phyloP scores from a whole-genome alignment of 2,888 invertebrate genomes.

The Pimpla rufipes region DNA sequence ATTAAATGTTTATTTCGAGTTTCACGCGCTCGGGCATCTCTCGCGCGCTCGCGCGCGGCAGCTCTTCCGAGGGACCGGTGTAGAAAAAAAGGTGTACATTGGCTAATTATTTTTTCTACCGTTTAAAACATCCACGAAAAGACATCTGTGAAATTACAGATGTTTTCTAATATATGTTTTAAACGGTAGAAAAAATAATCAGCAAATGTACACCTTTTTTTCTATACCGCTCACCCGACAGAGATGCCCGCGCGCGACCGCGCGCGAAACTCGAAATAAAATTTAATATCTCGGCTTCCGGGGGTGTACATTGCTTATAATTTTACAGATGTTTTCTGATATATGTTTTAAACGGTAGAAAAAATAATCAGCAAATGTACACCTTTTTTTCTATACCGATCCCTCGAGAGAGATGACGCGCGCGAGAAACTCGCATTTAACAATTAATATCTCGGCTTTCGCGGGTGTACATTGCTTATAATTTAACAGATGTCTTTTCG shows the following conservation, averaged over 20 bases:
- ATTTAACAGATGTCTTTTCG: background rate
- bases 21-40: too few relatives aligned
- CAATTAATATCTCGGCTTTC: conserved; percentile 6
- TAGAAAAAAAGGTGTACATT: too few relatives aligned
- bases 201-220: background rate
- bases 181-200: background rate
- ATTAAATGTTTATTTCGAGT: too few relatives aligned
- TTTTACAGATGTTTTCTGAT: background rate
- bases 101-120: too few relatives aligned
- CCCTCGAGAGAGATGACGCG: background rate
- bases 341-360: background rate
- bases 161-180: background rate
- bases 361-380: conserved; percentile 2
- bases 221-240: background rate
- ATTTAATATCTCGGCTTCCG: conserved; percentile 7
- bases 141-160: too few relatives aligned
- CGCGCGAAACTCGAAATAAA: background rate
- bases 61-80: too few relatives aligned
- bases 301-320: conserved; percentile 7
- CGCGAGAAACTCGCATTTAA: background rate
- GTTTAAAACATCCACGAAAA: too few relatives aligned
- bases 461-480: background rate
- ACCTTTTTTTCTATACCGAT: background rate
- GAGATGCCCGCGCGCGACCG: background rate
- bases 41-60: too few relatives aligned